A percentile compares a stretch with the other conserved stretches of the same genome.
These are phyloP conservation scores for Liposcelis brunnea DNA, from an alignment of 2,888 invertebrate species.

Conservation along the genomic window DNA sequence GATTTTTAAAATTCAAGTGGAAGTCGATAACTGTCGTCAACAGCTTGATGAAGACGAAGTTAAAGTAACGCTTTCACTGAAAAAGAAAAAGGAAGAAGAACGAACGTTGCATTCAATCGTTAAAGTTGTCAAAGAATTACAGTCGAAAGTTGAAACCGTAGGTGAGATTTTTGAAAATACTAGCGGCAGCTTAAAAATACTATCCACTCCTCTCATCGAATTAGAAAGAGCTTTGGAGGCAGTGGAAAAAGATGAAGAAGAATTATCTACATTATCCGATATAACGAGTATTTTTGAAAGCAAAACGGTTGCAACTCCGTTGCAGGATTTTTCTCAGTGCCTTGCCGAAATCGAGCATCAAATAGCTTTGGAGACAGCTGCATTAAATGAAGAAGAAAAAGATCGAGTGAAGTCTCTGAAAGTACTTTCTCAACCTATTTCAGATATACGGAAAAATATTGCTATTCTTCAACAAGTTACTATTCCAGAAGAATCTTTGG, in stretches of 20 bases:
- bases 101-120: neutral
- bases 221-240: conserved; percentile 46
- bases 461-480: neutral
- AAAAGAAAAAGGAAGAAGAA: neutral
- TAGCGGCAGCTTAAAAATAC: neutral
- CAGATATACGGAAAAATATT: conserved; percentile 3
- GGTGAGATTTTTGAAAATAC: neutral
- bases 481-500: neutral
- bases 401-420: neutral
- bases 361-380: neutral
- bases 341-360: neutral
- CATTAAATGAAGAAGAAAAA: neutral
- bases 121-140: neutral
- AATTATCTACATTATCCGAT: no score
- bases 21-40: no score
- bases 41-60: no score
- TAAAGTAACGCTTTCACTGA: neutral
- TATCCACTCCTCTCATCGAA: conserved; percentile 39
- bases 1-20: no score
- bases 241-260: conserved; percentile 47
- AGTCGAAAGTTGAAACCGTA: neutral
- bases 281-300: conserved; percentile 20
- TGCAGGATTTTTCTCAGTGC: neutral
- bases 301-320: neutral
- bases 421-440: neutral